phyloP scores from a whole-genome alignment of 2,888 invertebrate genomes.

The Phyllotreta cruciferae region DNA sequence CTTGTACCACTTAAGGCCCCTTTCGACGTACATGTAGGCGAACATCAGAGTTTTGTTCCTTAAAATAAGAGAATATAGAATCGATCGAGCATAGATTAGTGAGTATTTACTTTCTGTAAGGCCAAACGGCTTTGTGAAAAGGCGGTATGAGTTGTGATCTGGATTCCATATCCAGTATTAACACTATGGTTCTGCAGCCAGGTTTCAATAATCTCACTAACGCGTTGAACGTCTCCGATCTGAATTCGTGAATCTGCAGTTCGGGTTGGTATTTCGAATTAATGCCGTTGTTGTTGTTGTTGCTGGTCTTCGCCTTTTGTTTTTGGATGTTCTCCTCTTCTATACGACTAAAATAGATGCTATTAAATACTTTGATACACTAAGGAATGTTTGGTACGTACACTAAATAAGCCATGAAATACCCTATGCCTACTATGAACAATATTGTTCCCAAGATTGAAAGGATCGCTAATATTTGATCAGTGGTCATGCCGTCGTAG shows the following conservation, averaged over 20 bases:
- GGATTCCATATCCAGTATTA: slow-evolving; percentile 89
- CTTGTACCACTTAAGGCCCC: slow-evolving; percentile 93
- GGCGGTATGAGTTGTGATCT: slow-evolving; percentile 86
- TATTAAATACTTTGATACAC: too few species aligned
- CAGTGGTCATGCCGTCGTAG: slow-evolving; percentile 74
- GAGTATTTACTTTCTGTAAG: slow-evolving; percentile 84
- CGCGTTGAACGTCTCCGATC: slow-evolving; percentile 95
- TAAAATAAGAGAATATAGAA: slow-evolving; percentile 41
- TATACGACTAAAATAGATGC: slow-evolving; percentile 52
- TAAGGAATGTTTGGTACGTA: slow-evolving; percentile 55
- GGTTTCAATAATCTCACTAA: slow-evolving; percentile 90
- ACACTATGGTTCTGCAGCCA: slow-evolving; percentile 91
- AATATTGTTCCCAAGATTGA: slow-evolving; percentile 80
- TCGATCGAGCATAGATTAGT: neutral
- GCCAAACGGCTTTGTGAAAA: slow-evolving; percentile 94
- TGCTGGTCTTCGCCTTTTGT: slow-evolving; percentile 61
- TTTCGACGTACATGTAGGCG: slow-evolving; percentile 90
- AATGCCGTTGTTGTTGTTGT: slow-evolving; percentile 51
- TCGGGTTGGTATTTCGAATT: slow-evolving; percentile 65
- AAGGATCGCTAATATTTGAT: slow-evolving; percentile 79
- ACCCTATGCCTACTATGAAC: slow-evolving; percentile 80
- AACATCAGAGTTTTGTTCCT: slow-evolving; percentile 97
- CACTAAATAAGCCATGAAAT: slow-evolving; percentile 85
- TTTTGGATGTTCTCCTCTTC: slow-evolving; percentile 67
- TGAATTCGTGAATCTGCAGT: slow-evolving; percentile 86